These are phyloP conservation scores for Crocidura indochinensis DNA, from an alignment of 2,797 vertebrate species.

Conservation along the genomic window DNA sequence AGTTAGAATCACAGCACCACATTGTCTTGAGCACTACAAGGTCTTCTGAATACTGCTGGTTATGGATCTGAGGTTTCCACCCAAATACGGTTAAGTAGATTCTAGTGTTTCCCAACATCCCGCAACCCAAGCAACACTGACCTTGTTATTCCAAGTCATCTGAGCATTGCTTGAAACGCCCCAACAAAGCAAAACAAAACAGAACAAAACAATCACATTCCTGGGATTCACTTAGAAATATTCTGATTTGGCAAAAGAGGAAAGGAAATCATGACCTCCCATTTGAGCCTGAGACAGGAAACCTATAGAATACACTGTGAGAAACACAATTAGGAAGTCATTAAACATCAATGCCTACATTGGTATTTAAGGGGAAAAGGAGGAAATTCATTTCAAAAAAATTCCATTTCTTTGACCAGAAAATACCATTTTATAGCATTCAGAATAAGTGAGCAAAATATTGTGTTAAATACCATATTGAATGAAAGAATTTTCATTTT, in stretches of 20 bases:
- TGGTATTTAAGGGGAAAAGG: not conserved
- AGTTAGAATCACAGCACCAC: too few relatives aligned
- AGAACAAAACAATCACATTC: not conserved
- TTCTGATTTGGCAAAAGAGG: not conserved
- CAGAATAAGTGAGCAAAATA: not conserved
- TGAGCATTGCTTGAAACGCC: too few relatives aligned
- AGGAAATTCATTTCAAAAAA: constrained; percentile 42
- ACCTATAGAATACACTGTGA: not conserved
- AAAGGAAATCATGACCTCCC: not conserved
- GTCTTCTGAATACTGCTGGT: too few relatives aligned
- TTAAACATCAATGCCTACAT: not conserved
- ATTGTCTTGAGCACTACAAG: too few relatives aligned
- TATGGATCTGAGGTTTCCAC: too few relatives aligned
- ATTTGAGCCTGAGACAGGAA: not conserved
- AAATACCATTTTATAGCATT: constrained; percentile 44
- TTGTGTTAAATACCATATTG: not conserved
- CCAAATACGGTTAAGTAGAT: too few relatives aligned
- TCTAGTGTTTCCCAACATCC: too few relatives aligned
- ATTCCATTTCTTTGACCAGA: constrained; percentile 45
- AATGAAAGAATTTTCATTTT: constrained; percentile 58
- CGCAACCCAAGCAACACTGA: too few relatives aligned
- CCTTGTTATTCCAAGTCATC: too few relatives aligned
- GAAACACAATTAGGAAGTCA: not conserved
- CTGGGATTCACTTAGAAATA: constrained; percentile 13
- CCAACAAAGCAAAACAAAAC: too few relatives aligned